Percentiles rank a stretch among this genome's conserved stretches.
Evolutionary conservation across 2,888 invertebrate genomes (phyloP).

Genomic region (Pemphredon lugubris): DNA sequence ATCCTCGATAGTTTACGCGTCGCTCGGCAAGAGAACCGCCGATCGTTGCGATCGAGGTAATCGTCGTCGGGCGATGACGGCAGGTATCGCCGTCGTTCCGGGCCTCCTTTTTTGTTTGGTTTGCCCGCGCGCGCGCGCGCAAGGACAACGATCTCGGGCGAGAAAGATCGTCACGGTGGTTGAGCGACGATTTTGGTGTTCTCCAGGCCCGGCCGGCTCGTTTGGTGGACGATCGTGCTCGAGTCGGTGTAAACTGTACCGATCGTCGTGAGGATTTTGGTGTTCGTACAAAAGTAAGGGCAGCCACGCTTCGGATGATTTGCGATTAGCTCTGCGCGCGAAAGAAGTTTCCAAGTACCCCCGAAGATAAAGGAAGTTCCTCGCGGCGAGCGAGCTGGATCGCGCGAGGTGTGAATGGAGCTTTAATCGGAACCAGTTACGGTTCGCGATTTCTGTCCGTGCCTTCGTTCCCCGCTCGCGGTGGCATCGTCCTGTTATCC

Average conservation of each 20-base stretch:
- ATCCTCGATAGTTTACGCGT: not conserved
- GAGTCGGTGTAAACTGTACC: too few relatives aligned
- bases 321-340: not conserved
- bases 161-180: conserved; percentile 11
- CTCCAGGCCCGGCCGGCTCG: conserved; percentile 4
- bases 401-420: conserved; percentile 41
- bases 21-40: not conserved
- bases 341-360: not conserved
- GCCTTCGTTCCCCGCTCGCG: conserved; percentile 17
- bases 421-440: conserved; percentile 56
- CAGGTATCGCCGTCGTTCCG: not conserved
- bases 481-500: conserved; percentile 52
- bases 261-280: too few relatives aligned
- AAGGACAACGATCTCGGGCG: conserved; percentile 36
- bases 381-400: not conserved
- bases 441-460: conserved; percentile 41
- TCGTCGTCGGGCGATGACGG: not conserved
- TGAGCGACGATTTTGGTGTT: conserved; percentile 43
- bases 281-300: too few relatives aligned
- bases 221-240: not conserved
- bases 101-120: too few relatives aligned
- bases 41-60: not conserved
- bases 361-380: not conserved
- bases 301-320: too few relatives aligned
- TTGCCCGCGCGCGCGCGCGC: too few relatives aligned